Base-by-base conservation (phyloP, 1,140 invertebrate genomes). In the Vollenhovia emeryi region DNA sequence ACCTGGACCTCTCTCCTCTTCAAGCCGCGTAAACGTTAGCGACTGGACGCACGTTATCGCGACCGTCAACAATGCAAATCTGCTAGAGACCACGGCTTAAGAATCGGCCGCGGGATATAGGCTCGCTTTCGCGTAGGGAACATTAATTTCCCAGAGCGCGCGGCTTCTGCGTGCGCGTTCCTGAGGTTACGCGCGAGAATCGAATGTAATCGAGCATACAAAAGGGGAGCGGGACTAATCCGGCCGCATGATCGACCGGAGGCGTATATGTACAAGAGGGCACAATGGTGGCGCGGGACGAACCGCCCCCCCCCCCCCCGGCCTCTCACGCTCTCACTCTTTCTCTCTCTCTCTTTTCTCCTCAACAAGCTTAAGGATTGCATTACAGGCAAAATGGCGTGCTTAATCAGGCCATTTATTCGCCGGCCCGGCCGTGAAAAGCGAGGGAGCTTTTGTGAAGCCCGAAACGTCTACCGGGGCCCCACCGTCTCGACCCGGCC, bases 331-430 rank as follows among this genome's bases (percentile, higher is more conserved):
- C n/a, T n/a, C n/a, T n/a, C n/a, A n/a, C 24, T 68, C n/a, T 30
- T 9, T 73, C 30, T 75, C 13, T 60, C 55, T 75, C 6, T 74
- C 33, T 57, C 33, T 57, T 18, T 50, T 50, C 48, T 50, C n/a
- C 64, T 62, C 76, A 64, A 69, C 74, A 50, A 62, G 89, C 75
- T 86, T 87, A 92, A 86, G 89, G 89, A 92, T 91, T 90, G 84
- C 86, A 90, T 91, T 92, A 89, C 89, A 87, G 60, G 86, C 88
- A 91, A 92, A 91, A 90, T 92, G 89, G 90, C 90, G 90, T 88
- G 86, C 89, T 91, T 92, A 92, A 92, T 92, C 91, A 92, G 89
- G 75, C 89, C 89, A 90, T 92, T 92, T 92, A 92, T 92, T 91
- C 89, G 84, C 62, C 82, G 24, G 50, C 18, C 27, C 50, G 48